Base-by-base conservation (phyloP, 2,113 vertebrate species). In the Ceyx melanurus region DNA sequence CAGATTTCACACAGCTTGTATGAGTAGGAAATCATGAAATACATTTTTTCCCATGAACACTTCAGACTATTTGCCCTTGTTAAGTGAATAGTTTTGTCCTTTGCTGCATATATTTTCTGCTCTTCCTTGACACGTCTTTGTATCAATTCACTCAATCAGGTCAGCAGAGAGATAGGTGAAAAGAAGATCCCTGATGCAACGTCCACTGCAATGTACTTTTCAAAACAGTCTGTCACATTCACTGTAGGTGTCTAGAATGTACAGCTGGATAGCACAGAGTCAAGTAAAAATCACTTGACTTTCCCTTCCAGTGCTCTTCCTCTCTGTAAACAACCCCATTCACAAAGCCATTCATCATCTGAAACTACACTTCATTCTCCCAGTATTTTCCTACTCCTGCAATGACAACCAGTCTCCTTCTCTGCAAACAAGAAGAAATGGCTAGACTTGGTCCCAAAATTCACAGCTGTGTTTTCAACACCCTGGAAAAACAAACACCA, bases 401-500 rank as follows among this genome's bases (percentile, higher is more conserved):
- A 66, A 40, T 0, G 1, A 90, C 15, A 57, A 72, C 6, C 5
- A 4, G 11, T 85, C 23, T 74, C 42, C 31, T 61, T 13, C 48
- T 35, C 9, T 4, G 40, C 51, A 54, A 54, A 26, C 25, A 92
- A 42, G 2, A 74, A 45, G 3, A 79, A 73, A 68, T 35, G 7
- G 15, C 8, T 82, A 31, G 16, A 43, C 56, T 64, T 62, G 29
- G 16, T 42, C n/a, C 33, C 56, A 93, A 83, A 94, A 86, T 81
- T 86, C 85, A 95, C 65, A 89, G 29, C 10, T 79, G 46, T 66
- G 26, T 89, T 95, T 93, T 78, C 86, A 95, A 56, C 3, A 71
- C 42, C 29, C 58, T 45, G 46, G 89, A 56, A 93, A 89, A 97
- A 95, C 62, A 79, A 97, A 95, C 67, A 77, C 43, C 62, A 89